These are phyloP conservation scores for Lithobates sylvaticus DNA, from an alignment of 2,797 vertebrate genomes.

Conservation along the genomic window DNA sequence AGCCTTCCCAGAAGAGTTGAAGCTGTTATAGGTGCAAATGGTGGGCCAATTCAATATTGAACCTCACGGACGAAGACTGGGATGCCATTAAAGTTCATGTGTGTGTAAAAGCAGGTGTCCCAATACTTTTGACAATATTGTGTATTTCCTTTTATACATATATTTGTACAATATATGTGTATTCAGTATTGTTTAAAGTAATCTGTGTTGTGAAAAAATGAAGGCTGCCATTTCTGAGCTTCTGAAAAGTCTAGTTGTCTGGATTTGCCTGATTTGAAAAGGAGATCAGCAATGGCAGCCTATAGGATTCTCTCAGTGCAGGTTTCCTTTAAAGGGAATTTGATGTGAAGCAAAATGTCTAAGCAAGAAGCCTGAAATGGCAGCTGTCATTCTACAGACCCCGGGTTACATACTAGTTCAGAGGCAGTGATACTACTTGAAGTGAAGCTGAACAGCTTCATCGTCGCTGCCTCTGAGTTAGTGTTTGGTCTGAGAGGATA, in stretches of 20 bases:
- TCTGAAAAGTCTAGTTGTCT: too few species aligned
- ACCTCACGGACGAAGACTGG: too few species aligned
- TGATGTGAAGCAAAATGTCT: background rate
- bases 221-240: too few species aligned
- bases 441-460: background rate
- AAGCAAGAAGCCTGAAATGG: background rate
- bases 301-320: background rate
- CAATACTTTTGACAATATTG: too few species aligned
- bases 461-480: background rate
- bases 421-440: background rate
- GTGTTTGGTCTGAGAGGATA: background rate
- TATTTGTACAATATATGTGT: too few species aligned
- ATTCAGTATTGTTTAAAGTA: background rate
- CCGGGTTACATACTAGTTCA: background rate
- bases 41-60: too few species aligned
- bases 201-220: too few species aligned
- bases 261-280: background rate
- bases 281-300: background rate
- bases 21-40: too few species aligned
- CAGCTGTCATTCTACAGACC: background rate
- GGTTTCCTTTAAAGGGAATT: background rate
- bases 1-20: too few species aligned
- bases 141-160: too few species aligned
- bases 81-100: too few species aligned
- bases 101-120: too few species aligned